Base-by-base conservation (phyloP, 1,140 invertebrate species). In the Gryllus bimaculatus region DNA sequence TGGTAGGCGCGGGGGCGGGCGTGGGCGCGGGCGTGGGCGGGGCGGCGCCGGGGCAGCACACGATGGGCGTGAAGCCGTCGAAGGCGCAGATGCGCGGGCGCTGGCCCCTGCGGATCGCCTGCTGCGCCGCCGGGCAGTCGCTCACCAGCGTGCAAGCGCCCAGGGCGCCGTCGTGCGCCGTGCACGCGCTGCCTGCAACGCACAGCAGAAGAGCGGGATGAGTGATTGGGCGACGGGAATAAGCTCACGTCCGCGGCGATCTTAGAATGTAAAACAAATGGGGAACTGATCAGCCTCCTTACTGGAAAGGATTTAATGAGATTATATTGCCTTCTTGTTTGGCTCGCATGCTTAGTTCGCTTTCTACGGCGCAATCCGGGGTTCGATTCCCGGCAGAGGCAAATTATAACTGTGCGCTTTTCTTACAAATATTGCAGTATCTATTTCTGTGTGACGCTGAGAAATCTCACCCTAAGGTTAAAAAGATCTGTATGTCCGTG, bases 1-100 rank as follows among this genome's bases (percentile, higher is more conserved):
- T 47, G n/a, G 73, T 47, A 3, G 49, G 39, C 8, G 49, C 20
- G 47, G 77, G n/a, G 4, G 49, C 26, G 49, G 20, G n/a, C 8
- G 78, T 78, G 48, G 78, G 20, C 12, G 8, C 15, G 48, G 49
- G 8, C 18, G 48, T 73, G 49, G n/a, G 18, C 15, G 78, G 8
- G 15, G 20, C 20, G n/a, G 39, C 39, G 20, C n/a, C 76, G n/a
- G 79, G 74, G 20, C 80, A 80, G 77, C 80, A 80, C 8, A 80
- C 78, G 21, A 80, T 76, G 1, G 80, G 80, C 73, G 73, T 75
- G 12, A 18, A 47, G 10, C 20, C 73, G 15, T 79, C 66, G 77
- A 77, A 80, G 18, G 73, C 75, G 73, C 80, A 80, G 73, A 75
- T 74, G 12, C 18, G 15, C 21, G 80, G 80, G 0, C 8, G 15